Evolutionary conservation across 2,888 invertebrate genomes (phyloP).

Genomic region (Sialis lutaria): DNA sequence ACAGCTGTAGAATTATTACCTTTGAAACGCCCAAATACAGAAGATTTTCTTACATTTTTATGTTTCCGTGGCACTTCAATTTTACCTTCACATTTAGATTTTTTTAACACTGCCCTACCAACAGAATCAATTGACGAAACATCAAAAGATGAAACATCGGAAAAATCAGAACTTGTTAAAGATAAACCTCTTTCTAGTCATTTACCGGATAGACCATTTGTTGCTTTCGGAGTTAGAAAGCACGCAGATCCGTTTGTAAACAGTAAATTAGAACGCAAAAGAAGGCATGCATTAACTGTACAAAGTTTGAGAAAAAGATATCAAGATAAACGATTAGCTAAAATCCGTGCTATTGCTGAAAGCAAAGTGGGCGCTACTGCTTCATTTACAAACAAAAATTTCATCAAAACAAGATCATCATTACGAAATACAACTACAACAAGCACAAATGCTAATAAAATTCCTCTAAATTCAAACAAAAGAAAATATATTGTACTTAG

Average conservation of each 20-base stretch:
- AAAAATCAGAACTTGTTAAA: conserved; percentile 17
- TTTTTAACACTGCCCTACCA: conserved; percentile 36
- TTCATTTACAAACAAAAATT: conserved; percentile 22
- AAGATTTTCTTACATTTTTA: conserved; percentile 71
- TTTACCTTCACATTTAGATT: conserved; percentile 53
- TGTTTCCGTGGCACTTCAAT: conserved; percentile 64
- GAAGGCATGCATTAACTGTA: conserved; percentile 27
- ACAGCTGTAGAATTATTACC: conserved; percentile 40
- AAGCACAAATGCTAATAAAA: conserved; percentile 16
- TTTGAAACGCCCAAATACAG: conserved; percentile 58
- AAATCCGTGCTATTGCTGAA: conserved; percentile 28
- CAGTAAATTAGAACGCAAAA: conserved; percentile 24
- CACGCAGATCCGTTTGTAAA: conserved; percentile 31
- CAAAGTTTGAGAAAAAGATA: conserved; percentile 39
- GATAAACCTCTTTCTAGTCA: conserved; percentile 13
- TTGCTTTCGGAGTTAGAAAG: conserved; percentile 37
- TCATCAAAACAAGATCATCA: conserved; percentile 26
- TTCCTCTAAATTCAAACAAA: conserved; percentile 8
- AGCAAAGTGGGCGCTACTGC: conserved; percentile 24
- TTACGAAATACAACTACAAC: conserved; percentile 11
- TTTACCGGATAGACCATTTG: conserved; percentile 22
- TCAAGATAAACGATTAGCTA: conserved; percentile 40
- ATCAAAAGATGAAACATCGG: conserved; percentile 11
- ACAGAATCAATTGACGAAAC: conserved; percentile 11
- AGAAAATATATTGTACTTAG: conserved; percentile 12